These are phyloP conservation scores for Rhizomys pruinosus DNA, from an alignment of 2,113 vertebrate genomes.

Conservation along the genomic window DNA sequence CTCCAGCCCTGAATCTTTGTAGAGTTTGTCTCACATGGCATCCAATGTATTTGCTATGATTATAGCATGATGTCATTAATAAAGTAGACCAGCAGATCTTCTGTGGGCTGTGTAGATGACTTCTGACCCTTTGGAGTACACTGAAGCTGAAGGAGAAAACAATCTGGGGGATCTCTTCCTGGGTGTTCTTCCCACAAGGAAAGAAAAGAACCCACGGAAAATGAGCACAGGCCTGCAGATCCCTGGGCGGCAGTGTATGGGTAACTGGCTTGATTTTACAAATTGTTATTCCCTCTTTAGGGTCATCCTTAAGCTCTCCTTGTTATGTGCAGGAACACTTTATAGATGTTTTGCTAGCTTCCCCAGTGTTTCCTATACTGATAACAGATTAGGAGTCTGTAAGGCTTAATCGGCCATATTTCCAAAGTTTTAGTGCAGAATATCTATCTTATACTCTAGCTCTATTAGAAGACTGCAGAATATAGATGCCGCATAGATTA, in stretches of 20 bases:
- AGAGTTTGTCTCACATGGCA: not conserved
- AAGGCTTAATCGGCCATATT: not conserved
- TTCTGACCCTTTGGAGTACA: not conserved
- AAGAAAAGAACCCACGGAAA: not conserved
- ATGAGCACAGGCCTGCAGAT: not conserved
- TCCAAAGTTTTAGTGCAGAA: too few species aligned
- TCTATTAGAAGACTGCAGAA: not conserved
- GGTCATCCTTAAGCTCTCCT: not conserved
- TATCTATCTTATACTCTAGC: not conserved
- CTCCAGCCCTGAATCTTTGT: too few species aligned
- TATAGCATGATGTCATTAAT: too few species aligned
- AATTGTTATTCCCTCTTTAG: not conserved
- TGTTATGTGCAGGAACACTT: not conserved
- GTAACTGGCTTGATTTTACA: not conserved
- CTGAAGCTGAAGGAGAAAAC: not conserved
- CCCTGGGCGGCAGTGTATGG: not conserved
- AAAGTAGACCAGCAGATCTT: not conserved
- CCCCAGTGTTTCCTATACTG: not conserved
- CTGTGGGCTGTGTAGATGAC: too few species aligned
- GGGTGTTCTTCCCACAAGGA: too few species aligned
- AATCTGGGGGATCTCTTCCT: not conserved
- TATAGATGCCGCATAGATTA: accelerated
- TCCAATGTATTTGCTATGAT: too few species aligned
- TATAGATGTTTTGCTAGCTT: not conserved
- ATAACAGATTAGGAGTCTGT: not conserved